Percentiles rank a stretch among this genome's conserved stretches.
These are phyloP conservation scores for Gymnobelideus leadbeateri DNA, from an alignment of 2,113 vertebrate genomes.

Conservation along the genomic window DNA sequence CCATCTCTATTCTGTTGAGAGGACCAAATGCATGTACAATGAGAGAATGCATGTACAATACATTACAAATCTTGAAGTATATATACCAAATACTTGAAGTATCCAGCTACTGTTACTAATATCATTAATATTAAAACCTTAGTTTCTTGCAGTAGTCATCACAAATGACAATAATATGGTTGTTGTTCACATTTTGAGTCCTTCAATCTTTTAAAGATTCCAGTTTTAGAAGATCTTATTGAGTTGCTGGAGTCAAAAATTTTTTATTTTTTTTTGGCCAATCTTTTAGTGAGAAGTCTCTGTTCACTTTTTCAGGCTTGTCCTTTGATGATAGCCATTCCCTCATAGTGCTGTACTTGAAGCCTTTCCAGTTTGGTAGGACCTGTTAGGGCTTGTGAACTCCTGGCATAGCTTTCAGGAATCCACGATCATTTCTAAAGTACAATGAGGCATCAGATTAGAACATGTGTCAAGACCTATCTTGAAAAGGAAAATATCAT, in stretches of 20 bases:
- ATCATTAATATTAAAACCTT: background rate
- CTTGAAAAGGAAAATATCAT: background rate
- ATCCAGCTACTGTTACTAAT: background rate
- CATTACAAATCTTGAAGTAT: background rate
- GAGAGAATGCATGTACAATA: background rate
- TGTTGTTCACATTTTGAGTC: background rate
- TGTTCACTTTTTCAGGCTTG: background rate
- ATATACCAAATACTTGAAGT: no score
- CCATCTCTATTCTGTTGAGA: background rate
- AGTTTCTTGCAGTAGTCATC: background rate
- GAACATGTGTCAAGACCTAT: background rate
- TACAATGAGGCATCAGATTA: background rate
- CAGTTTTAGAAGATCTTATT: background rate
- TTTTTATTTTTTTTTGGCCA: background rate
- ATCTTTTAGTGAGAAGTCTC: background rate
- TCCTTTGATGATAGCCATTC: background rate
- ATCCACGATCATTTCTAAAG: background rate
- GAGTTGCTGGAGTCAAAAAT: background rate
- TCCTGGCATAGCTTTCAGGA: background rate
- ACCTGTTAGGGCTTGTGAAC: background rate
- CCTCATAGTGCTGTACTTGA: background rate
- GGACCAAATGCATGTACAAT: background rate
- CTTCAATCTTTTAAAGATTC: background rate
- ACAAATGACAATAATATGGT: background rate
- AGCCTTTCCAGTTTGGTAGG: background rate